Base-by-base conservation (phyloP, 1,140 invertebrate species). In the Venturia canescens region DNA sequence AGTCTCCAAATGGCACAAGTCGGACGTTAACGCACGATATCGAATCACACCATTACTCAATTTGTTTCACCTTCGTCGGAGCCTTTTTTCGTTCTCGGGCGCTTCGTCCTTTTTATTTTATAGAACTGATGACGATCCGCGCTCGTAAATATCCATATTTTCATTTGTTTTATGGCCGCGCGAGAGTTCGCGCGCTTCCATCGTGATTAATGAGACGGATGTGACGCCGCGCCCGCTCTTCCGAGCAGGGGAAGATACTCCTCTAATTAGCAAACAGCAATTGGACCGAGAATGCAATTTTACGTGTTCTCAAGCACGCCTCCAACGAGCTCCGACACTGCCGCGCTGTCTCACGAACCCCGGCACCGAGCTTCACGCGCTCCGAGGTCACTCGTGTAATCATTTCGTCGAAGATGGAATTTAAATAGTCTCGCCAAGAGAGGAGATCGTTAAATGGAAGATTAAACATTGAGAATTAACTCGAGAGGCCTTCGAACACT, bases 21-120 rank as follows among this genome's bases (percentile, higher is more conserved):
- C 57, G 75, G 57, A 77, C 75, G 75, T 86, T 80, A 82, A 86
- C 79, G 82, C 69, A 82, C 85, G 81, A 88, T 87, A 88, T 87
- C 85, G 60, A 87, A 86, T 77, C 75, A 48, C 75, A 77, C 75
- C 75, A 77, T 77, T 77, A 77, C 60, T 77, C 75, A 77, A 77
- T 77, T 77, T 77, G 75, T 77, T 77, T 66, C 75, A 31, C 66
- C 29, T 31, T 69, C 18, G 31, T 69, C 26, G 60, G n/a, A 26
- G n/a, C 23, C 60, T 63, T 63, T 26, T 63, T 63, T 63, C 23
- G 9, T 26, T 63, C 60, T 63, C 60, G n/a, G n/a, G n/a, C n/a
- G 23, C 23, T 63, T 26, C 60, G 15, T 63, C 5, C 21, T 26
- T n/a, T n/a, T n/a, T 63, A 26, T 63, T 63, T 63, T 26, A 63